Percentiles rank a stretch among this genome's conserved stretches.
phyloP scores from a whole-genome alignment of 35 echinoderm and acorn worm species.

The Diadema setosum region DNA sequence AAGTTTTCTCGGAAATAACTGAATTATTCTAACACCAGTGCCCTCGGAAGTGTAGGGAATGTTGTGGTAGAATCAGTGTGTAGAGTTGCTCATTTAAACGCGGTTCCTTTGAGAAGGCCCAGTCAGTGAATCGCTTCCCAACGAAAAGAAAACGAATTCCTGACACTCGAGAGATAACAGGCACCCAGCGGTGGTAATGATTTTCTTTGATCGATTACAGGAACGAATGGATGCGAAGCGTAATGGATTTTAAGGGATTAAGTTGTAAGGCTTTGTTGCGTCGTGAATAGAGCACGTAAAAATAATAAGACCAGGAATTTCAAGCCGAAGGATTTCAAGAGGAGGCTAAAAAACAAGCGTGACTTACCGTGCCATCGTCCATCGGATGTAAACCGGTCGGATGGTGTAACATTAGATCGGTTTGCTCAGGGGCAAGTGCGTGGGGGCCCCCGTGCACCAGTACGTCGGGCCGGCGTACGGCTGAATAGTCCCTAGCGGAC shows the following conservation, averaged over 20 bases:
- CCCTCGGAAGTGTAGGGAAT: too few relatives aligned
- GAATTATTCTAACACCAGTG: too few relatives aligned
- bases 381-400: slow-evolving; percentile 74
- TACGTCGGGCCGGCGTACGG: slow-evolving; percentile 87
- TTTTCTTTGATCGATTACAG: neutral
- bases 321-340: too few relatives aligned
- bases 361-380: slow-evolving; percentile 89
- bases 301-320: slow-evolving; percentile 35
- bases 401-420: slow-evolving; percentile 87
- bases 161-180: too few relatives aligned
- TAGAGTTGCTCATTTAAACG: too few relatives aligned
- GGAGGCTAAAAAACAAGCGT: neutral
- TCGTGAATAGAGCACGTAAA: neutral
- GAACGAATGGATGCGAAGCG: neutral
- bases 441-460: slow-evolving; percentile 90
- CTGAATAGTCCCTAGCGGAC: slow-evolving; percentile 82
- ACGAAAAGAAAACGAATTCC: too few relatives aligned
- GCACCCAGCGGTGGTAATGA: neutral
- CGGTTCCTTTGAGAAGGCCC: too few relatives aligned
- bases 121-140: too few relatives aligned
- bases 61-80: too few relatives aligned
- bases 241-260: neutral
- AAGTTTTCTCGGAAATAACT: too few relatives aligned
- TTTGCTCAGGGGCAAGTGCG: slow-evolving; percentile 83
- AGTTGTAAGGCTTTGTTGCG: neutral